Evolutionary conservation across 2,113 vertebrate species (phyloP), one percentile per base, ranked within the genome.

Genomic region (Apodemus sylvaticus): DNA sequence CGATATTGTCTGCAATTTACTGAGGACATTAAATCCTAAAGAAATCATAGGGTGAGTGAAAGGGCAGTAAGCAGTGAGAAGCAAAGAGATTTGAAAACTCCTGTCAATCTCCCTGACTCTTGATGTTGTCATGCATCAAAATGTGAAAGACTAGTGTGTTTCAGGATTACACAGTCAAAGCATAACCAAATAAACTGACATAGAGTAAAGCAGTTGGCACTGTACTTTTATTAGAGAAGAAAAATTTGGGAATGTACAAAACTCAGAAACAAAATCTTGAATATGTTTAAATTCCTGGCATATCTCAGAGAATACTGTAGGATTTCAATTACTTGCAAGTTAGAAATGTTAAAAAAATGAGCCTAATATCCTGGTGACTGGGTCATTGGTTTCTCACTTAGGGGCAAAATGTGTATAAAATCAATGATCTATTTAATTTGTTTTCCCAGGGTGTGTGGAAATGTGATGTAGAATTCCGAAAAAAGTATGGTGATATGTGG

Each of bases 401-500:
- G 17, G 1, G 31, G 26, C 53, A 8, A 7, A 5, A 31, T 8
- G 39, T 16, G 53, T 82, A 71, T 11, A 53, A 60, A 26, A 95
- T 71, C 48, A 51, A 70, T 55, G 3, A 7, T 13, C 53, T 39
- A 24, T 77, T 66, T 68, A 82, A 2, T 83, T 87, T 94, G 34
- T 85, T 45, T 58, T 92, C 60, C 0, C 34, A 97, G 94, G 89
- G 94, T 45, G 1, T 96, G 5, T 55, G 12, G 14, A 11, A n/a
- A 6, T 96, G 83, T 90, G 96, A 96, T 29, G 0, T 10, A 14
- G 0, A 82, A 12, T 97, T 73, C 8, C 60, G 34, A 82, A 79
- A 93, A 31, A 97, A 92, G 7, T 97, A 96, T 93, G 96, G 93
- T 6, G 81, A 85, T 16, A 58, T 62, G 1, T 94, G 89, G 90